phyloP scores from a whole-genome alignment of 2,797 vertebrate genomes.

The Harpagifer antarcticus region DNA sequence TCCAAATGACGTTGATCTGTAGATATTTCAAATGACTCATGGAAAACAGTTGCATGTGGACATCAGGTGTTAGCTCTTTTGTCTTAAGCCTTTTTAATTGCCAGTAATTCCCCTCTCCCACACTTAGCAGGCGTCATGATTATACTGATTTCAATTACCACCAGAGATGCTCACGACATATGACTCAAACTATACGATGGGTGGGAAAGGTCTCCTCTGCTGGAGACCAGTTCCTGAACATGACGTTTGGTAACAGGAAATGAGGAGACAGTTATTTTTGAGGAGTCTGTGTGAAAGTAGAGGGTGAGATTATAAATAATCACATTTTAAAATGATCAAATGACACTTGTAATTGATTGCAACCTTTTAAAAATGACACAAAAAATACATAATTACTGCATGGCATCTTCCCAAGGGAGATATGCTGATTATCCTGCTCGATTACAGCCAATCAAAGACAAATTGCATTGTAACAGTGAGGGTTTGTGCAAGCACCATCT shows the following conservation, averaged over 20 bases:
- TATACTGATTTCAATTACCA: not conserved
- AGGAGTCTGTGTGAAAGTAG: slow-evolving; percentile 19
- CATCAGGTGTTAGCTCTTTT: slow-evolving; percentile 6
- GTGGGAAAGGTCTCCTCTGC: not conserved
- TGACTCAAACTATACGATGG: slow-evolving; percentile 25
- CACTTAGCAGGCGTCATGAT: slow-evolving; percentile 3
- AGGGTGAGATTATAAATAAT: slow-evolving; percentile 55
- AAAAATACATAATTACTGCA: slow-evolving; percentile 64
- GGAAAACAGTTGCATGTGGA: not conserved
- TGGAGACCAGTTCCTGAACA: slow-evolving; percentile 18
- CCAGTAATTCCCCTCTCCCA: not conserved
- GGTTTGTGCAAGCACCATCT: slow-evolving; percentile 65
- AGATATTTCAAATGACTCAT: not conserved
- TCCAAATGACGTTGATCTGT: not conserved
- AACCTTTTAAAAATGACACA: slow-evolving; percentile 68
- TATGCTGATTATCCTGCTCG: slow-evolving; percentile 58
- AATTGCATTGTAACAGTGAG: slow-evolving; percentile 61
- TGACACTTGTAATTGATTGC: slow-evolving; percentile 67
- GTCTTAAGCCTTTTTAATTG: not conserved
- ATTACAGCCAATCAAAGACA: slow-evolving; percentile 76
- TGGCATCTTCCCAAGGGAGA: slow-evolving; percentile 41
- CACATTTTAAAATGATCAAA: slow-evolving; percentile 56
- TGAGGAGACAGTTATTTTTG: slow-evolving; percentile 28
- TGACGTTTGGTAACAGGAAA: slow-evolving; percentile 34
- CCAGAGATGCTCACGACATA: slow-evolving; percentile 9